A percentile compares a stretch with the other conserved stretches of the same genome.
Evolutionary conservation across 2,113 vertebrate species (phyloP).

Genomic region (Formicarius rufipectus): DNA sequence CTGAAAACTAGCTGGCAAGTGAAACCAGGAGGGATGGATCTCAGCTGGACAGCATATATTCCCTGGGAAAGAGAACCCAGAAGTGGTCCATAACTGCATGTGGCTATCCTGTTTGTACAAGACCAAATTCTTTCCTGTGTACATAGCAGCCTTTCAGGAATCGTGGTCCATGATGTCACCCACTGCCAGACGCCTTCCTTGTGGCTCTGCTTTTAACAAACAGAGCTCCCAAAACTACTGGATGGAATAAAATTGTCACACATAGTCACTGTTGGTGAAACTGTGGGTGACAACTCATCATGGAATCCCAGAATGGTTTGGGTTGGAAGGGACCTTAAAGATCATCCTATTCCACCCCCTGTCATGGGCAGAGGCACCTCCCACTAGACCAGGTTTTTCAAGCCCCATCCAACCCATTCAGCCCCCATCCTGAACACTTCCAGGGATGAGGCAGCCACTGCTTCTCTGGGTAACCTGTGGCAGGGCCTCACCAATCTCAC

Average conservation of each 20-base stretch:
- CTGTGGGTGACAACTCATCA: neutral
- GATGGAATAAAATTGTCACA: accelerated
- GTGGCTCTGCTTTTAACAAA: neutral
- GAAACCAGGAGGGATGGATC: neutral
- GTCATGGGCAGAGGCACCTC: neutral
- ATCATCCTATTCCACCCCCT: accelerated
- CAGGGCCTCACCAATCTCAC: neutral
- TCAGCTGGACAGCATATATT: neutral
- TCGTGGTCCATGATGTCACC: neutral
- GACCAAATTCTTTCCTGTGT: neutral
- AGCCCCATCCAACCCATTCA: accelerated
- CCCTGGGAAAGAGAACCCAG: neutral
- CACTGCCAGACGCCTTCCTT: accelerated
- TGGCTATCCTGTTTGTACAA: neutral
- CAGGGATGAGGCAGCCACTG: neutral
- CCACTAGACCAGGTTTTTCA: accelerated
- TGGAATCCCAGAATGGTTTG: neutral
- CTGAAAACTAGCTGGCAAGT: neutral
- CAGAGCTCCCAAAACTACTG: neutral
- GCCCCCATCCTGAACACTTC: neutral
- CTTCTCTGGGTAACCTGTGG: neutral
- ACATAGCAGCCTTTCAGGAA: neutral
- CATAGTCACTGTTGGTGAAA: neutral
- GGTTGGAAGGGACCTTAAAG: neutral
- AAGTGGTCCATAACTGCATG: neutral